Conservation (phyloP, 53 echinoderm and acorn worm species). For the Pentamera pediparva region DNA sequence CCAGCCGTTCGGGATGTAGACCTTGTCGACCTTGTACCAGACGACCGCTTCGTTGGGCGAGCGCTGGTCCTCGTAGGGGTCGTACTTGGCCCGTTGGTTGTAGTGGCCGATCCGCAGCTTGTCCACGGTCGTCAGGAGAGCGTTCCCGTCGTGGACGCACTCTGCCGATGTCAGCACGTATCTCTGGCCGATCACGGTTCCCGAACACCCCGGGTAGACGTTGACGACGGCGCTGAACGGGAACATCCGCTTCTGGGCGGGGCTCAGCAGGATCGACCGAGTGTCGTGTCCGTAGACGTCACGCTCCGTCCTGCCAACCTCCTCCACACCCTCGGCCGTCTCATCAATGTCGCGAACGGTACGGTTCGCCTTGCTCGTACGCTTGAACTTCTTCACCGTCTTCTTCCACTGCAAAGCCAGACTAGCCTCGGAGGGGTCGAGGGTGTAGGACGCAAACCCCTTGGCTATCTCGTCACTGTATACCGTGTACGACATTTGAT, state of each 20-base stretch:
- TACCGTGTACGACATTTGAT: constrained; percentile 8
- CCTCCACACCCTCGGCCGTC: no score
- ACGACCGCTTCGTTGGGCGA: background rate
- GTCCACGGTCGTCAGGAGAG: constrained; percentile 26
- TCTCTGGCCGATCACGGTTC: constrained; percentile 57
- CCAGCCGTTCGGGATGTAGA: constrained; percentile 70
- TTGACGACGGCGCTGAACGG: constrained; percentile 66
- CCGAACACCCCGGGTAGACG: constrained; percentile 65
- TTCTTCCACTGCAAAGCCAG: constrained; percentile 8
- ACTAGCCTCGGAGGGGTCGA: background rate
- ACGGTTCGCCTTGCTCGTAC: background rate
- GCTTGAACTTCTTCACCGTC: constrained; percentile 1
- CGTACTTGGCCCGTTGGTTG: background rate
- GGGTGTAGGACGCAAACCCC: background rate
- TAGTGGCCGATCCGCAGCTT: constrained; percentile 51
- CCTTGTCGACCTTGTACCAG: constrained; percentile 43
- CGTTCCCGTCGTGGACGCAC: constrained; percentile 70
- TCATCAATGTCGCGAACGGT: background rate
- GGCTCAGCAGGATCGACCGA: constrained; percentile 41
- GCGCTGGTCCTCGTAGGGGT: background rate
- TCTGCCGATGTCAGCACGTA: constrained; percentile 83
- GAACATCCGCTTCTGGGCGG: constrained; percentile 32
- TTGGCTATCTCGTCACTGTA: background rate
- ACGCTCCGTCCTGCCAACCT: constrained; percentile 39
- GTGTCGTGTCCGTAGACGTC: constrained; percentile 53